Evolutionary conservation across 2,113 vertebrate genomes (phyloP).

Genomic region (Chaetorhynchus papuensis): DNA sequence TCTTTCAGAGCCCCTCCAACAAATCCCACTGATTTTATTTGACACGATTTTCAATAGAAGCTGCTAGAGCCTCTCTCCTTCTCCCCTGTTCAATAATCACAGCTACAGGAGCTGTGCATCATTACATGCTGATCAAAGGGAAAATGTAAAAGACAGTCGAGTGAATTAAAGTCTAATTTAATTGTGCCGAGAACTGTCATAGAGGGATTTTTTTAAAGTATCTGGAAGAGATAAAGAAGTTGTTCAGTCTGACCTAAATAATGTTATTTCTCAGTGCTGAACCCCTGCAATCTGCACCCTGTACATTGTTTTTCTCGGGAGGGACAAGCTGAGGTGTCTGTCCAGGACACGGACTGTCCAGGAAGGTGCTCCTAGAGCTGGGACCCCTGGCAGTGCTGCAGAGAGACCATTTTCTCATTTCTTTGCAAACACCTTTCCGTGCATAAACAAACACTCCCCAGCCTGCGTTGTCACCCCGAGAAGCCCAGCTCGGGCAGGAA

Average conservation of each 20-base stretch:
- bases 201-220: neutral
- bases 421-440: neutral
- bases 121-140: constrained; percentile 35
- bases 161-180: constrained; percentile 57
- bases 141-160: neutral
- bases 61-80: neutral
- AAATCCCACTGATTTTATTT: constrained; percentile 48
- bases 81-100: constrained; percentile 3
- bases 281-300: neutral
- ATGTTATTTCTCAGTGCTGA: neutral
- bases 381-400: neutral
- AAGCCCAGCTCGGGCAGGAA: neutral
- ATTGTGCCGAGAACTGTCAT: constrained; percentile 28
- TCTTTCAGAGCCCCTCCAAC: constrained; percentile 24
- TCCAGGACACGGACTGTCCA: rapidly evolving
- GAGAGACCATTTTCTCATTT: neutral
- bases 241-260: constrained; percentile 3
- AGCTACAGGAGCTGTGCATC: constrained; percentile 9
- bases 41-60: neutral
- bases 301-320: neutral
- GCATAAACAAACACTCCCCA: neutral
- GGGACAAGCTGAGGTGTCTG: neutral
- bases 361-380: neutral
- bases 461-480: rapidly evolving
- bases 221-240: neutral